phyloP scores from a whole-genome alignment of 1,140 invertebrate genomes.

The Anoplolepis gracilipes region DNA sequence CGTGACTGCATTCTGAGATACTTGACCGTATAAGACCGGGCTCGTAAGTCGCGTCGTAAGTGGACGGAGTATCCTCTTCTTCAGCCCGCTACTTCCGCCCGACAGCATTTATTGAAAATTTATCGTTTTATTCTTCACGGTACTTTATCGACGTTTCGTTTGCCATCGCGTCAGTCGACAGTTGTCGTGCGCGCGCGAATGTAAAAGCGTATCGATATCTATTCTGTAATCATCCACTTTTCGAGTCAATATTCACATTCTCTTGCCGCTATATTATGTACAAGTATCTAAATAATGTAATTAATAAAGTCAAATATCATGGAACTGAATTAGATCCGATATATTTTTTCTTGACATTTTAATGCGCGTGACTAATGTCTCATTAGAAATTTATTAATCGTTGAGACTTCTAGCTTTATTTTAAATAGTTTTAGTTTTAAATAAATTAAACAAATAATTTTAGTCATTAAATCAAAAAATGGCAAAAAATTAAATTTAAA shows the following conservation, averaged over 20 bases:
- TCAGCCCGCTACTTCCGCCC: constrained; percentile 28
- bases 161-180: constrained; percentile 40
- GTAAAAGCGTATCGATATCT: constrained; percentile 13
- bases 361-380: too few relatives aligned
- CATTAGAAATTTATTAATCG: too few relatives aligned
- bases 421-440: too few relatives aligned
- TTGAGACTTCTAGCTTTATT: too few relatives aligned
- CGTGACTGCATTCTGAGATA: constrained; percentile 78
- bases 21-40: constrained; percentile 39
- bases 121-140: constrained; percentile 63
- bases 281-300: too few relatives aligned
- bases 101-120: constrained; percentile 69
- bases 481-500: too few relatives aligned
- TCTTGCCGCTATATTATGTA: neutral
- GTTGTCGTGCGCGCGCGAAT: neutral
- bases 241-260: neutral
- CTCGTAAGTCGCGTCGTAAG: constrained; percentile 56
- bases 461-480: too few relatives aligned
- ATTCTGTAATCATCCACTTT: neutral
- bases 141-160: constrained; percentile 68
- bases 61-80: constrained; percentile 37
- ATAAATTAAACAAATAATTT: too few relatives aligned
- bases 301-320: too few relatives aligned
- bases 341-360: too few relatives aligned
- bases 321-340: too few relatives aligned